Percentiles rank a stretch among this genome's conserved stretches.
These are phyloP conservation scores for Ips nitidus DNA, from an alignment of 1,140 invertebrate species.

Conservation along the genomic window DNA sequence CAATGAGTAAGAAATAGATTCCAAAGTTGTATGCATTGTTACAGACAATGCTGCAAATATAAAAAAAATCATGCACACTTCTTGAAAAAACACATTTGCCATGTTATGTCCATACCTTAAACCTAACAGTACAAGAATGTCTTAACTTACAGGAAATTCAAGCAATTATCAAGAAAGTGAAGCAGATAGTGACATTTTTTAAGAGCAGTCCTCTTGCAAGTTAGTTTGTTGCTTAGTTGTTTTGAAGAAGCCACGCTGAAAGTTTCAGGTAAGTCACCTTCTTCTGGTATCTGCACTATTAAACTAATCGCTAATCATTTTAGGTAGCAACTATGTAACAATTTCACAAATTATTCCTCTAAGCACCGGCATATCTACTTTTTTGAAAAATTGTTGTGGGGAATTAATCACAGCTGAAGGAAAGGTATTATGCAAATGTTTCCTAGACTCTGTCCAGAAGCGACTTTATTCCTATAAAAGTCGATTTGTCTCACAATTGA, in stretches of 20 bases:
- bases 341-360: constrained; percentile 12
- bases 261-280: not conserved
- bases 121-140: constrained; percentile 8
- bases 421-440: not conserved
- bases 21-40: constrained; percentile 15
- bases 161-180: constrained; percentile 1
- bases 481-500: constrained; percentile 9
- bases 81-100: constrained; percentile 1
- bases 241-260: constrained; percentile 20
- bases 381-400: not conserved
- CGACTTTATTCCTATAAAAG: constrained; percentile 12
- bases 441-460: constrained; percentile 13
- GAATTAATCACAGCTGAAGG: constrained; percentile 14
- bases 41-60: constrained; percentile 20
- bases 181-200: constrained; percentile 7
- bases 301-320: no score
- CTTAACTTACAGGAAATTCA: not conserved
- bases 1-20: not conserved
- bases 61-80: constrained; percentile 4
- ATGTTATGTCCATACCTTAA: constrained; percentile 15
- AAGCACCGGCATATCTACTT: not conserved
- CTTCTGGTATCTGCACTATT: no score
- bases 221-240: constrained; percentile 8
- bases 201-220: constrained; percentile 7
- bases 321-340: constrained; percentile 15